Evolutionary conservation across 2,888 invertebrate species (phyloP).

Genomic region (Spilarctia lutea): DNA sequence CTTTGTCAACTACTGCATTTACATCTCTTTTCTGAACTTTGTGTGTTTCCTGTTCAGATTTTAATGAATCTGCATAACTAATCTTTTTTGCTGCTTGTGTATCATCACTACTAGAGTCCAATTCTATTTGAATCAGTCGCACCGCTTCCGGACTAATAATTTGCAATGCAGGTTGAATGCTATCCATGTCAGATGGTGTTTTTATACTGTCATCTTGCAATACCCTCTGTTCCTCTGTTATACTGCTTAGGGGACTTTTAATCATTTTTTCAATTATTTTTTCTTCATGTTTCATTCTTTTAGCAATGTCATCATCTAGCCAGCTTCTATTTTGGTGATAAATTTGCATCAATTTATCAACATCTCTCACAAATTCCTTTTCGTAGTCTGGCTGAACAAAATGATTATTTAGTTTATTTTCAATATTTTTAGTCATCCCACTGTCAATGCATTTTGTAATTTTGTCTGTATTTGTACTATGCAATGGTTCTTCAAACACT

Average conservation of each 20-base stretch:
- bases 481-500: slow-evolving; percentile 77
- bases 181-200: slow-evolving; percentile 26
- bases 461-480: slow-evolving; percentile 65
- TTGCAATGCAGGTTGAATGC: slow-evolving; percentile 22
- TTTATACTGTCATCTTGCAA: slow-evolving; percentile 49
- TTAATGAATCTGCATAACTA: slow-evolving; percentile 77
- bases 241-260: slow-evolving; percentile 54
- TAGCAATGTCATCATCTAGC: slow-evolving; percentile 74
- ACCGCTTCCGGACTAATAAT: slow-evolving; percentile 36
- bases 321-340: slow-evolving; percentile 79
- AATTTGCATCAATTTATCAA: slow-evolving; percentile 71
- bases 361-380: slow-evolving; percentile 70
- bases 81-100: slow-evolving; percentile 56
- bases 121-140: slow-evolving; percentile 23
- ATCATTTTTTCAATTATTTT: slow-evolving; percentile 55
- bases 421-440: slow-evolving; percentile 49
- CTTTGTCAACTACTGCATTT: slow-evolving; percentile 59
- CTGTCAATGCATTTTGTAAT: slow-evolving; percentile 74
- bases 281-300: slow-evolving; percentile 65
- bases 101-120: slow-evolving; percentile 29
- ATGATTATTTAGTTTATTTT: slow-evolving; percentile 53
- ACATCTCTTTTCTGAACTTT: slow-evolving; percentile 52
- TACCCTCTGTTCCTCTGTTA: slow-evolving; percentile 52
- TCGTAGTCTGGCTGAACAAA: slow-evolving; percentile 62
- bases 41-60: slow-evolving; percentile 52